Evolutionary conservation across 2,888 invertebrate species (phyloP), one percentile per base, ranked within the genome.

Genomic region (Quadroppia sp.): DNA sequence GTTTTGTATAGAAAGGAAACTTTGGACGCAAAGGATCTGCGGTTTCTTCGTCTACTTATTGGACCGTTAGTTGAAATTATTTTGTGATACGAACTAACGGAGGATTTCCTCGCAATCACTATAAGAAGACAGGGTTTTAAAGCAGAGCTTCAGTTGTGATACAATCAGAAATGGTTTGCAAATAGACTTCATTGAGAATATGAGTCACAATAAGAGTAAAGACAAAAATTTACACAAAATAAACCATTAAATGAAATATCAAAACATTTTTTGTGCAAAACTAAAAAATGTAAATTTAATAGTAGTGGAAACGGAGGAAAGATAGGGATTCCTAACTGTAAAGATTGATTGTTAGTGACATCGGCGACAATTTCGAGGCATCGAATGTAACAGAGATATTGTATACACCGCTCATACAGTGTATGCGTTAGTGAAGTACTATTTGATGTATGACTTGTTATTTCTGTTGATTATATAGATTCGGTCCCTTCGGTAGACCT

Each of bases 11-110:
- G 17, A 28, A 7, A 30, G 32, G 7, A 61, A 61, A 61, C 30
- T 28, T 61, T 61, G 61, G 61, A 61, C 61, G 61, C 4, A 61
- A 61, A 61, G 61, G 61, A 61, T 61, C 61, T 61, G 61, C n/a
- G 61, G 61, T 61, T 61, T 61, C 61, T 61, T 32, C 17, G 23
- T 32, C 7, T 61, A 61, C 61, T 61, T 61, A 61, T 61, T 30
- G 61, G 32, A 11, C 32, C 61, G 32, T 61, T 61, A 30, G 61
- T 61, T 61, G 6, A 30, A 61, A 13, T 61, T 17, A 61, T 61
- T 61, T 61, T 61, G 30, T 30, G 61, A 61, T 23, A 53, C 61
- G 25, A 32, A 61, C 61, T 61, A 61, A 61, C 61, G 25, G 9
- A 61, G 61, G 30, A 61, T 61, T 61, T 61, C 61, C 61, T 61